A percentile compares a stretch with the other conserved stretches of the same genome.
Conservation (phyloP, 2,888 invertebrate genomes). For the Drosophila quasianomalipes region DNA sequence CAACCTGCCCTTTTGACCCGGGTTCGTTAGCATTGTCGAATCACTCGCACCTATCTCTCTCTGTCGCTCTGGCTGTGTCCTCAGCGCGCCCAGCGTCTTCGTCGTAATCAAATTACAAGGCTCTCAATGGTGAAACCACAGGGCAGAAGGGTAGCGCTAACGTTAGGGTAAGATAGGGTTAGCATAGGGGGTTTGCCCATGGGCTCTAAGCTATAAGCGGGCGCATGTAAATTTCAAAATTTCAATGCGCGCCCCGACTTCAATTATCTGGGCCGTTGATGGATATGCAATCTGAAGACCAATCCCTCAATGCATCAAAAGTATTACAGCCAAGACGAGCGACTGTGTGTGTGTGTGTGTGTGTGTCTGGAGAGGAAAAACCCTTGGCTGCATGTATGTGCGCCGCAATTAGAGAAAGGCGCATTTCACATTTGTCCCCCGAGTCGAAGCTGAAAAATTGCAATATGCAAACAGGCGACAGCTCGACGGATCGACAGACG, state of each 20-base stretch:
- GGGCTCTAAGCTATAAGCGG: slow-evolving; percentile 6
- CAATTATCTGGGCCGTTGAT: slow-evolving; percentile 72
- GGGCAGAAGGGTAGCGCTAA: slow-evolving; percentile 40
- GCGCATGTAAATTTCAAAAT: slow-evolving; percentile 64
- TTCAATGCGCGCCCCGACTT: slow-evolving; percentile 56
- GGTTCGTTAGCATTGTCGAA: slow-evolving; percentile 34
- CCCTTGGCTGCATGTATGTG: slow-evolving; percentile 49
- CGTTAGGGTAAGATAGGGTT: slow-evolving; percentile 25
- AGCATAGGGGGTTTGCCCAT: slow-evolving; percentile 23
- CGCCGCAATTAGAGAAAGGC: slow-evolving; percentile 77
- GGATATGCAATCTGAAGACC: slow-evolving; percentile 72
- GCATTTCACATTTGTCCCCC: slow-evolving; percentile 61
- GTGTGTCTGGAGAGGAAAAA: slow-evolving; percentile 50
- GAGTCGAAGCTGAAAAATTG: slow-evolving; percentile 57
- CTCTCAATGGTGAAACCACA: slow-evolving; percentile 62
- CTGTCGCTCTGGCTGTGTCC: slow-evolving; percentile 21
- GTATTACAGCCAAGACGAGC: slow-evolving; percentile 42
- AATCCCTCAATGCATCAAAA: slow-evolving; percentile 65
- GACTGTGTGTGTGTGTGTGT: slow-evolving; percentile 28
- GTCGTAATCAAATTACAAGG: slow-evolving; percentile 75
- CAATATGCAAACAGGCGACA: slow-evolving; percentile 76
- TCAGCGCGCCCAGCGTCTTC: slow-evolving; percentile 58
- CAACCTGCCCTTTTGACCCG: slow-evolving; percentile 44
- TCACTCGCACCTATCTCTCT: slow-evolving; percentile 5
- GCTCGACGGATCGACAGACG: slow-evolving; percentile 22